phyloP scores from a whole-genome alignment of 2,888 invertebrate species.

The Leptothorax acervorum region DNA sequence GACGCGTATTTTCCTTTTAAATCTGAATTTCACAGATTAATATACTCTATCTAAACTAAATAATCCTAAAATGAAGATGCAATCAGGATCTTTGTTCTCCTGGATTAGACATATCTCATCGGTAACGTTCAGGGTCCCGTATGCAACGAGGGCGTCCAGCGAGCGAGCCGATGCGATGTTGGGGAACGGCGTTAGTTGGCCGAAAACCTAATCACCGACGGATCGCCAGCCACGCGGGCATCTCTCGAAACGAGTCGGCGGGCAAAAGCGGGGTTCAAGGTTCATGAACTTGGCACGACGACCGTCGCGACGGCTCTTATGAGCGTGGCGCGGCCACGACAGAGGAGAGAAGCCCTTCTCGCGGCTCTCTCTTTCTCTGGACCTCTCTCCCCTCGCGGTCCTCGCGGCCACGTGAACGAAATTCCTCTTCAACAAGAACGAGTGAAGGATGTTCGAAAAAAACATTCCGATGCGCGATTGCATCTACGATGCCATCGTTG shows the following conservation, averaged over 20 bases:
- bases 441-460: slow-evolving; percentile 64
- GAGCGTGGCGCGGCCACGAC: slow-evolving; percentile 62
- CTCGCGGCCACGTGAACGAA: slow-evolving; percentile 69
- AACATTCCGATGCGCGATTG: slow-evolving; percentile 73
- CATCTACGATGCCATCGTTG: slow-evolving; percentile 61
- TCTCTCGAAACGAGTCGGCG: slow-evolving; percentile 78
- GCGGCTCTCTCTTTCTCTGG: slow-evolving; percentile 10
- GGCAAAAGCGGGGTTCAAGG: slow-evolving; percentile 81
- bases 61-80: background rate
- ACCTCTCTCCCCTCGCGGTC: slow-evolving; percentile 17
- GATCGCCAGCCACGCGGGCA: slow-evolving; percentile 74
- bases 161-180: background rate
- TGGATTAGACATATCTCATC: background rate
- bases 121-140: background rate
- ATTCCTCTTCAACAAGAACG: slow-evolving; percentile 71
- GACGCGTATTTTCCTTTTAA: background rate
- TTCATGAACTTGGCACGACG: slow-evolving; percentile 83
- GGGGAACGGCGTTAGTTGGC: slow-evolving; percentile 44
- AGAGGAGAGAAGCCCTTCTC: slow-evolving; percentile 47
- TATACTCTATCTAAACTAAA: background rate
- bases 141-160: slow-evolving; percentile 14
- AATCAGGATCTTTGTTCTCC: background rate
- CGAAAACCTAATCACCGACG: slow-evolving; percentile 69
- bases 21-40: background rate
- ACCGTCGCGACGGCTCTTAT: slow-evolving; percentile 78